Base-by-base conservation (phyloP, 2,888 invertebrate genomes). In the Resseliella maxima region DNA sequence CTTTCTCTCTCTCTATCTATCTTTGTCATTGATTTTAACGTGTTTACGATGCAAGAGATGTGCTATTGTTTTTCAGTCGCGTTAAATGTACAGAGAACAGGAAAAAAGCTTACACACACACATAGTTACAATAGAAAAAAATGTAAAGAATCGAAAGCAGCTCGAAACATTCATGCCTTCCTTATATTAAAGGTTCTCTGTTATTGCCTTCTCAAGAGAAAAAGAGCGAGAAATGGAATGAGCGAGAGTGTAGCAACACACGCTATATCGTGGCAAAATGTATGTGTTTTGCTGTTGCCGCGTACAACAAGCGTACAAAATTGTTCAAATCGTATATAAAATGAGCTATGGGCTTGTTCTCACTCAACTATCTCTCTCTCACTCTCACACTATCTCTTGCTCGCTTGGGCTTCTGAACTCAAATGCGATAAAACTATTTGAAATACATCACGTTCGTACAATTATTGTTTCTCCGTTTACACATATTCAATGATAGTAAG, bases 1-100 rank as follows among this genome's bases (percentile, higher is more conserved):
- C n/a, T n/a, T 15, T 12, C 72, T 27, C 72, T 15, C 72, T 27
- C 27, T 8, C 15, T 8, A 24, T 27, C 24, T 59, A 12, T 72
- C 31, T 31, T 50, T 50, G 50, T 50, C 12, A 8, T 5, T 12
- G 41, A 24, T 59, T 2, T 59, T 31, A 72, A 72, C 72, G 72
- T 72, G 72, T 72, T 72, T 72, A 72, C 72, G 72, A 31, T 3
- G 35, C 72, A 72, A 72, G 72, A 72, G 31, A 72, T 35, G 72
- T 72, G 72, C 72, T 72, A 72, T 72, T 72, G 72, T 72, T 72
- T 72, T 72, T 72, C 31, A 35, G 31, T 72, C 72, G 72, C 72
- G 72, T 72, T 72, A 72, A 72, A 72, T 72, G 72, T 72, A 72
- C 72, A 72, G 18, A 72, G 72, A 31, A 72, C 72, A 72, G 31